Base-by-base conservation (phyloP, 2,113 vertebrate genomes). In the Gobio gobio region DNA sequence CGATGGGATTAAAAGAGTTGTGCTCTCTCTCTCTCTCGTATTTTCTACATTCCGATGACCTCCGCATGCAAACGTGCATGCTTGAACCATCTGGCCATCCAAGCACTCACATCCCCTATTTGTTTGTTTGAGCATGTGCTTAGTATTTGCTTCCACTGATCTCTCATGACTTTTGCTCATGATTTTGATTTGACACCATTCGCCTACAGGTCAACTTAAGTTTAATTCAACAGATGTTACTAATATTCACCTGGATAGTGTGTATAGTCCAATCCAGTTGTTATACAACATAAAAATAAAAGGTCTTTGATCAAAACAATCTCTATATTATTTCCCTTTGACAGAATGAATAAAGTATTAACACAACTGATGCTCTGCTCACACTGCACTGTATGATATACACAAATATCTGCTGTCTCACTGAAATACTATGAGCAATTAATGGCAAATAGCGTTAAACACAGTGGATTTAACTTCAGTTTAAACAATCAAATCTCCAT, bases 1-100 rank as follows among this genome's bases (percentile, higher is more conserved):
- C 93, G 93, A 93, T 94, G 92, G 92, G 93, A 95, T 95, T 95
- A 94, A 91, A 90, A 88, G 87, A 87, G 86, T 72, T 75, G 82
- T 89, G 88, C 89, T 85, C 87, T 92, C 89, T 61, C 85, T 74
- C 66, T 91, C 89, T 59, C 56, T 76, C 45, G 18, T 20, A 74
- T 73, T 54, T 36, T 85, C 56, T 86, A 56, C 14, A 36, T 47
- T 73, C 89, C n/a, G 0, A 45, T 92, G 91, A 93, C 91, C 91
- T 93, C 88, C 51, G 43, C 49, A 64, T 70, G 81, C 83, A 89
- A 90, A 91, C 78, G 90, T 91, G 87, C 88, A 90, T 88, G 85
- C 88, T 88, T 64, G 85, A 92, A 92, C 84, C 92, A 93, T 93
- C 90, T 91, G 92, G 87, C 86, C 47, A 84, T 86, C 90, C 84